A percentile compares a stretch with the other conserved stretches of the same genome.
Evolutionary conservation across 2,113 vertebrate species (phyloP).

Genomic region (Alethe castanea): DNA sequence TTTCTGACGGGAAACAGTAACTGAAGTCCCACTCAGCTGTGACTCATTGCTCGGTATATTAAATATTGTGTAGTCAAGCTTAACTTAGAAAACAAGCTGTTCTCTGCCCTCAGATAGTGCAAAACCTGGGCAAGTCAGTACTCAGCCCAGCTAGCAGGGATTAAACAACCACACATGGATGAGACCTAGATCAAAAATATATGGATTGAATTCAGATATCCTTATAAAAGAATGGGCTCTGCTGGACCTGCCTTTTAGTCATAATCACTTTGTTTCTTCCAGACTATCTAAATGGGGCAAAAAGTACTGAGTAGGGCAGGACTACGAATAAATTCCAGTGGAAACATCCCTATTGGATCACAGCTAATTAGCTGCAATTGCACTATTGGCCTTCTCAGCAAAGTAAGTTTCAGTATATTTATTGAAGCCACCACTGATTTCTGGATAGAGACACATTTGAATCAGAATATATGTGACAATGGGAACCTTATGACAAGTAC

Average conservation of each 20-base stretch:
- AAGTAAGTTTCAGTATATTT: background rate
- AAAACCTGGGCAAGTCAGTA: background rate
- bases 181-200: background rate
- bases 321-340: background rate
- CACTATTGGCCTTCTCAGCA: background rate
- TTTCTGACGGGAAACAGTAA: background rate
- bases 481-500: background rate
- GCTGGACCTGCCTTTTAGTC: background rate
- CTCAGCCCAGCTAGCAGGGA: background rate
- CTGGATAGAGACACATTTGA: background rate
- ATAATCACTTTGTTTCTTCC: background rate
- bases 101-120: background rate
- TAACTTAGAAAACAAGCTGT: background rate
- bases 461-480: background rate
- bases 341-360: background rate
- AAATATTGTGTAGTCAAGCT: slow-evolving; percentile 40
- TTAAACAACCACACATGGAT: background rate
- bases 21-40: slow-evolving; percentile 36
- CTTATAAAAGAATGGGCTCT: background rate
- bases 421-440: background rate
- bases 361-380: background rate
- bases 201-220: background rate
- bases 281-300: background rate
- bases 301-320: background rate
- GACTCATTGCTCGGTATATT: slow-evolving; percentile 20